Base-by-base conservation (phyloP, 2,888 invertebrate genomes). In the Metalampra italica region DNA sequence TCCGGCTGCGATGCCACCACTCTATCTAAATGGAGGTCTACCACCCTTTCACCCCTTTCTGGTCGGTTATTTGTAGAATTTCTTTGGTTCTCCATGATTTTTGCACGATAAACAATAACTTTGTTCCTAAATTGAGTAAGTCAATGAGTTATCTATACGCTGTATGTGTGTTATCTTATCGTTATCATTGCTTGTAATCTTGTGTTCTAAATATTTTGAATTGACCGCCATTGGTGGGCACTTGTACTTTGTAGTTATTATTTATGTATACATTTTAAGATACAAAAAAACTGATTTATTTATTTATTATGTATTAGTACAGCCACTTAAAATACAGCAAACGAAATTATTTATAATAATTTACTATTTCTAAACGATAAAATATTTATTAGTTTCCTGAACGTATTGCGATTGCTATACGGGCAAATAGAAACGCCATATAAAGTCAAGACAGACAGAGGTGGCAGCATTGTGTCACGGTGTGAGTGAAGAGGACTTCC, bases 1-100 rank as follows among this genome's bases (percentile, higher is more conserved):
- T 93, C 93, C 1, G 93, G 92, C 56, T 92, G 91, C 15, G 93
- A 92, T 42, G 92, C 88, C 48, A 93, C 83, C 4, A 93, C 86
- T 47, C 91, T 84, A 62, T 93, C 93, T 56, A 93, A 75, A 62
- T 83, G 82, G 12, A 90, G 66, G 47, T 85, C 85, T 53, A 82
- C 82, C 37, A 72, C 74, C 45, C 72, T 70, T 55, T 73, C 75
- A 53, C 60, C 65, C 13, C 77, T 65, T 43, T 72, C 72, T 15
- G 59, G 47, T 32, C 56, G 68, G 38, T 58, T 58, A 32, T 53
- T 47, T n/a, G 58, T 62, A 34, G 57, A 52, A 62, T 64, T 70
- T 63, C 61, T 70, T 46, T 64, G 66, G 51, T 68, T 71, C 51
- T 80, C 85, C 87, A 88, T 87, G 53, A 47, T 57, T 71, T 67